phyloP scores from a whole-genome alignment of 2,113 vertebrate species.

The Urocolius indicus region DNA sequence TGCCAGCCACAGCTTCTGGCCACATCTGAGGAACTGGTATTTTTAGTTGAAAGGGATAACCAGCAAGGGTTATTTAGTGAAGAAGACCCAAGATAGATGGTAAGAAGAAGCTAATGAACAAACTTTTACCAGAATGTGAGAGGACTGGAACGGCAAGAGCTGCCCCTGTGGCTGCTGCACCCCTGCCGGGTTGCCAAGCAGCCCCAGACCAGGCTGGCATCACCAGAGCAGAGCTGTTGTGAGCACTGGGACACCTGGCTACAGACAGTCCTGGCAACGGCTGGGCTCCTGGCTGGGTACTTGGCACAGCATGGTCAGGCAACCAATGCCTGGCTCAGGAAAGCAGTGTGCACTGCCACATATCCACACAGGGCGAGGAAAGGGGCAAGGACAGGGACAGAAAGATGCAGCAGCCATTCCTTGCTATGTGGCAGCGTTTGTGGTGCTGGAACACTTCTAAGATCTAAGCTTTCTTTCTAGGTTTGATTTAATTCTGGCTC shows the following conservation, averaged over 20 bases:
- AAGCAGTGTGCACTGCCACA: neutral
- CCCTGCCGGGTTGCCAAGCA: neutral
- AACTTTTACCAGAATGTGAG: neutral
- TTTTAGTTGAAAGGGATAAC: slow-evolving; percentile 5
- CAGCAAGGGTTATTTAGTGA: neutral
- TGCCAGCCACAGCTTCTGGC: neutral
- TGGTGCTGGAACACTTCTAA: neutral
- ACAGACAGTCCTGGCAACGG: fast-evolving
- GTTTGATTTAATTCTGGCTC: neutral
- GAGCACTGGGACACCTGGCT: neutral
- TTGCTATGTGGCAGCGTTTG: fast-evolving
- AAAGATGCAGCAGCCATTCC: neutral
- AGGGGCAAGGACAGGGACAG: neutral
- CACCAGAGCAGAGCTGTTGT: neutral
- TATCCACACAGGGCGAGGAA: fast-evolving
- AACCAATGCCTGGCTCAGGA: fast-evolving
- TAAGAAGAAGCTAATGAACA: neutral
- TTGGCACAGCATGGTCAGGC: fast-evolving
- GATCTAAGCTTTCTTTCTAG: neutral
- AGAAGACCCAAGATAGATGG: neutral
- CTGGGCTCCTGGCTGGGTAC: neutral
- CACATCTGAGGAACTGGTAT: neutral
- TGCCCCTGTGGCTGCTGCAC: neutral
- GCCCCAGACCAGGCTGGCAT: neutral
- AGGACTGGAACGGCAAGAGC: neutral